Percentiles rank a stretch among this genome's conserved stretches.
phyloP scores from a whole-genome alignment of 2,113 vertebrate species.

The Elanoides forficatus region DNA sequence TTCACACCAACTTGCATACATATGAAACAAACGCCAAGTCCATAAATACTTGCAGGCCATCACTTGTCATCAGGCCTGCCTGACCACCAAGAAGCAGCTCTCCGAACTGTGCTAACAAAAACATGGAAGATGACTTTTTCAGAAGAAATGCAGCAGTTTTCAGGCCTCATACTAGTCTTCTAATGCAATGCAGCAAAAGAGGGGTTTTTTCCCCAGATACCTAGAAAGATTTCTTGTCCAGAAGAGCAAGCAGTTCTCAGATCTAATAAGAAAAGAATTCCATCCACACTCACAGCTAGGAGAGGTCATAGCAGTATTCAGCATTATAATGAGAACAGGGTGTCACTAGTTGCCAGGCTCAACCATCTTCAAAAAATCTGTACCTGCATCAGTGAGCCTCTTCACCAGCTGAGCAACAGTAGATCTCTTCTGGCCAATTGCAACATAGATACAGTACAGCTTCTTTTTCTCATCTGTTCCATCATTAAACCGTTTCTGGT shows the following conservation, averaged over 20 bases:
- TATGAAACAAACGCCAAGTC: neutral
- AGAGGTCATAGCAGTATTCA: neutral
- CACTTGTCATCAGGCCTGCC: neutral
- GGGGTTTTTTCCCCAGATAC: accelerated
- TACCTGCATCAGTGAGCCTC: conserved; percentile 91
- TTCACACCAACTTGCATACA: neutral
- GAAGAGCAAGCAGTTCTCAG: neutral
- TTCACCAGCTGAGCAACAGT: conserved; percentile 98
- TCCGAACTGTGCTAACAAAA: neutral
- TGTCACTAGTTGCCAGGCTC: neutral
- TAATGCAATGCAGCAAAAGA: neutral
- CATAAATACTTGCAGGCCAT: neutral
- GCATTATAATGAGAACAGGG: neutral
- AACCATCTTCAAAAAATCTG: neutral
- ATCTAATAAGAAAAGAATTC: neutral
- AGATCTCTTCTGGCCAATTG: conserved; percentile 98
- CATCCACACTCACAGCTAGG: neutral
- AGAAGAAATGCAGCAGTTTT: neutral
- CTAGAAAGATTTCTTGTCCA: neutral
- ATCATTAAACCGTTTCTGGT: conserved; percentile 97
- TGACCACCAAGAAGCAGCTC: neutral
- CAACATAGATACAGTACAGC: conserved; percentile 97
- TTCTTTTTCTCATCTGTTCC: conserved; percentile 98
- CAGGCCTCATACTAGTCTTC: neutral
- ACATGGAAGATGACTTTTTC: neutral